Conservation (phyloP, 2,113 vertebrate species). For the Trichomycterus rosablanca region DNA sequence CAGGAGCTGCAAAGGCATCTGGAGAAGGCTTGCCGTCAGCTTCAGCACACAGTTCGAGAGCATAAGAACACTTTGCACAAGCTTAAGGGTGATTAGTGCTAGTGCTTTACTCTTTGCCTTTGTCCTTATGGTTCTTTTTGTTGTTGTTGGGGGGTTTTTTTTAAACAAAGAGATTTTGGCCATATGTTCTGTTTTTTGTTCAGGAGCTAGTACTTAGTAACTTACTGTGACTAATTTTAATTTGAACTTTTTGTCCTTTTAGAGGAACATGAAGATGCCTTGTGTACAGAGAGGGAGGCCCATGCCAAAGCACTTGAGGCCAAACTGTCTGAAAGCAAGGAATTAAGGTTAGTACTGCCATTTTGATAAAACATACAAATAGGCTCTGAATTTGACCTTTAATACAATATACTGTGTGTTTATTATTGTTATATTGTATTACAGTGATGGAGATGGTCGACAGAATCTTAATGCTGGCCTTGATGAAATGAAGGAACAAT, state of each 20-base stretch:
- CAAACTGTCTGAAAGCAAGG: constrained; percentile 35
- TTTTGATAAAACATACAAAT: background rate
- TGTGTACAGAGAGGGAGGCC: constrained; percentile 50
- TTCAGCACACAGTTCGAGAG: constrained; percentile 75
- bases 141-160: no score
- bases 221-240: no score
- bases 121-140: constrained; percentile 12
- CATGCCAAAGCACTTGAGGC: constrained; percentile 52
- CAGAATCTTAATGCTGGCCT: constrained; percentile 70
- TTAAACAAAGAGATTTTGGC: no score
- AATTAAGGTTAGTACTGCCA: constrained; percentile 56
- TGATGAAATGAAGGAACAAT: constrained; percentile 88
- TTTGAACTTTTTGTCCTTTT: constrained; percentile 8
- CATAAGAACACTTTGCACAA: constrained; percentile 65
- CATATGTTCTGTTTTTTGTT: no score
- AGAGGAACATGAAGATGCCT: constrained; percentile 62
- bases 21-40: constrained; percentile 71
- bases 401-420: background rate
- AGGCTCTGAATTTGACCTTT: background rate
- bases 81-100: constrained; percentile 62
- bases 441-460: constrained; percentile 48
- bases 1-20: constrained; percentile 77
- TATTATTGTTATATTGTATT: background rate
- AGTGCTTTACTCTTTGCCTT: no score
- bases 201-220: no score